Conservation (phyloP, 1,140 invertebrate species). For the Ectropis grisescens region DNA sequence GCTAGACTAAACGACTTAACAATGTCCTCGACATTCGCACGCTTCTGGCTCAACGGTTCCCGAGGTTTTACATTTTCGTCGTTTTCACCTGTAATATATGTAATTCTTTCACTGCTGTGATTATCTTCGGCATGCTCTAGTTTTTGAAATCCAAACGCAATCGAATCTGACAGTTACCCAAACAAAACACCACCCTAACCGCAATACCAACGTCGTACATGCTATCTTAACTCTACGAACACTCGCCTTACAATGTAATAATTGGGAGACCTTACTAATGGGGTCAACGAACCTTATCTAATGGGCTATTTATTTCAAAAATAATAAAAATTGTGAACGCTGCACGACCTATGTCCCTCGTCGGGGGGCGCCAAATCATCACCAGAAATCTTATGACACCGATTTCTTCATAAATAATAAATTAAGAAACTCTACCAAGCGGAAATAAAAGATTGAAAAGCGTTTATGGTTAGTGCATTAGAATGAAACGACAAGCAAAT, state of each 20-base stretch:
- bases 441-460: slow-evolving; percentile 36
- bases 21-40: slow-evolving; percentile 46
- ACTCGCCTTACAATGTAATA: no score
- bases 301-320: no score
- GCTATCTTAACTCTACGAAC: no score
- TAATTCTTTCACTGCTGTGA: slow-evolving; percentile 24
- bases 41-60: slow-evolving; percentile 38
- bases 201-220: no score
- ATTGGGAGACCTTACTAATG: no score
- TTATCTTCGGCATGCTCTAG: slow-evolving; percentile 22
- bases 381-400: slow-evolving; percentile 43
- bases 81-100: slow-evolving; percentile 58
- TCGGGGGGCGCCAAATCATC: slow-evolving; percentile 62
- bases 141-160: no score
- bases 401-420: slow-evolving; percentile 51
- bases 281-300: no score
- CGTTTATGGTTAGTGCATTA: slow-evolving; percentile 38
- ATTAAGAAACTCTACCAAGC: slow-evolving; percentile 22
- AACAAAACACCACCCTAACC: slow-evolving; percentile 1
- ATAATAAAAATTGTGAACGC: slow-evolving; percentile 1
- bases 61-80: slow-evolving; percentile 53
- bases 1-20: slow-evolving; percentile 46
- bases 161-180: slow-evolving; percentile 5
- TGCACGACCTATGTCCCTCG: slow-evolving; percentile 44
- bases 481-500: slow-evolving; percentile 35